These are phyloP conservation scores for Pristionchus mayeri DNA, from an alignment of 2,888 invertebrate genomes.

Conservation along the genomic window DNA sequence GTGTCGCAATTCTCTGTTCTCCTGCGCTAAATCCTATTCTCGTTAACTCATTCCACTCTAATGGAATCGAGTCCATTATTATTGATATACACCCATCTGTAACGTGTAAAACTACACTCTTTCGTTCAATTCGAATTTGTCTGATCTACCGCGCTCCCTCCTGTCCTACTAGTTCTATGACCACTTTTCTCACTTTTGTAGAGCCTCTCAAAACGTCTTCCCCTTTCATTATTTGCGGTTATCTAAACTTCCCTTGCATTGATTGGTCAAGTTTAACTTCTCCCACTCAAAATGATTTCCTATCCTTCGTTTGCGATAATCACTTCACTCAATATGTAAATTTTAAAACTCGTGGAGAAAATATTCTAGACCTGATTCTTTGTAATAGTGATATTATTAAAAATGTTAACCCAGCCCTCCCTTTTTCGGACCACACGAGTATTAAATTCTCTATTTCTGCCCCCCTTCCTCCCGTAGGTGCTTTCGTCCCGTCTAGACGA, in stretches of 20 bases:
- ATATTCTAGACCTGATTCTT: not conserved
- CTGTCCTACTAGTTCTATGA: not conserved
- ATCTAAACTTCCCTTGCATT: not conserved
- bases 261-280: not conserved
- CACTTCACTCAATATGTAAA: not conserved
- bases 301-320: not conserved
- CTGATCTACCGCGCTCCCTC: no score
- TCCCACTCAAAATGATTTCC: not conserved
- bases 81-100: no score
- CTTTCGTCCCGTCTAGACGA: no score
- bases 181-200: not conserved
- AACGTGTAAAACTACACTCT: not conserved
- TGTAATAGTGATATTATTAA: not conserved
- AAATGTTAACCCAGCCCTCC: no score
- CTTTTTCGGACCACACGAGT: no score
- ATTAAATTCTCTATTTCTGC: no score
- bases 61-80: no score
- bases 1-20: no score
- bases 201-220: not conserved
- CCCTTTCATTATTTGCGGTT: not conserved
- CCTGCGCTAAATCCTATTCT: no score
- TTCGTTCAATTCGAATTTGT: not conserved
- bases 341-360: not conserved
- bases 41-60: no score
- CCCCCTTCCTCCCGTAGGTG: no score